These are phyloP conservation scores for Eira barbara DNA, from an alignment of 2,113 vertebrate genomes.

Conservation along the genomic window DNA sequence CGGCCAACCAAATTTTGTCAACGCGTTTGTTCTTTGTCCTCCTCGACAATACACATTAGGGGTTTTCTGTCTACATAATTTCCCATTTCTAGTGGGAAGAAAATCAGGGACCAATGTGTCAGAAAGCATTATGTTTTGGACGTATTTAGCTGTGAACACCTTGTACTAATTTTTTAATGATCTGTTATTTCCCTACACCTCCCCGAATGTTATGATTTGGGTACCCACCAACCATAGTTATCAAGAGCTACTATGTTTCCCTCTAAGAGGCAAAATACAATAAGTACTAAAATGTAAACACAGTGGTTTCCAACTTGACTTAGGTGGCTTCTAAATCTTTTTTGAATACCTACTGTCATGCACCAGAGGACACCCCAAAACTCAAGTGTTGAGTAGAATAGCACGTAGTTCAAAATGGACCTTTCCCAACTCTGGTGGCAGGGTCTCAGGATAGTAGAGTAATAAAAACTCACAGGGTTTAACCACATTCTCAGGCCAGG, in stretches of 20 bases:
- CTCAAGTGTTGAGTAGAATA: not conserved
- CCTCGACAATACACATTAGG: not conserved
- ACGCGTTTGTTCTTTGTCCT: not conserved
- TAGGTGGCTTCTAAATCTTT: not conserved
- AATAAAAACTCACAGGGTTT: not conserved
- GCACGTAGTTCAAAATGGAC: not conserved
- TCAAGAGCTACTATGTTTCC: not conserved
- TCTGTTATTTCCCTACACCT: not conserved
- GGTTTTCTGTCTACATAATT: not conserved
- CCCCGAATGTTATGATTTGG: not conserved
- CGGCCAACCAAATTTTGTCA: not conserved
- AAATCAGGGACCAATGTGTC: not conserved
- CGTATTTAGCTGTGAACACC: not conserved
- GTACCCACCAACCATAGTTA: not conserved
- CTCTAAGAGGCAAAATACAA: not conserved
- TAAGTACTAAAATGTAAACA: not conserved
- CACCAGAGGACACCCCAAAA: not conserved
- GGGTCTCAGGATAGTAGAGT: not conserved
- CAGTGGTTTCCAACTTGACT: not conserved
- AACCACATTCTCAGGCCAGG: not conserved
- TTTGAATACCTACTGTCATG: not conserved
- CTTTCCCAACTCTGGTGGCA: not conserved
- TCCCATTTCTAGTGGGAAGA: not conserved
- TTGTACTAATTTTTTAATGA: not conserved
- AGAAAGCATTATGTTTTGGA: constrained; percentile 2